Evolutionary conservation across 2,888 invertebrate genomes (phyloP), one percentile per base, ranked within the genome.

Genomic region (Frankliniella fusca): DNA sequence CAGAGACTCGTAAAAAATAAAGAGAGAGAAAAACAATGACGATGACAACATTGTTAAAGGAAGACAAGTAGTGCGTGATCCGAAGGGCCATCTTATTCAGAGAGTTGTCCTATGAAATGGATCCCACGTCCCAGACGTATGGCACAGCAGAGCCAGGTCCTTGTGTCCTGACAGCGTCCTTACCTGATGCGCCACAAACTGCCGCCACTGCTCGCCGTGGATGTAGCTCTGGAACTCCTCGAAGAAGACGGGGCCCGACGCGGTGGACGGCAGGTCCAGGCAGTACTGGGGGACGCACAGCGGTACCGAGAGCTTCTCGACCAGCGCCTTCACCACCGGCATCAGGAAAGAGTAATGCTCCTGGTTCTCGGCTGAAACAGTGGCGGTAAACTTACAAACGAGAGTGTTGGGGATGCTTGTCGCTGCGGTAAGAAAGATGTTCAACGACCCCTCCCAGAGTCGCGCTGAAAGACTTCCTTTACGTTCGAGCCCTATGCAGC

Each of bases 311-410:
- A 88, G 86, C 86, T 91, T 91, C 83, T 91, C 91, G 80, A 92
- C 87, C 70, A 92, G 86, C 0, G 91, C 91, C 86, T 91, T 91
- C 88, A 92, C 88, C 20, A 92, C 90, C 0, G 92, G 92, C 86
- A 92, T 90, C 48, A 92, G 86, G 85, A 91, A 92, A 5, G 91
- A 90, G 86, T 92, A 92, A 85, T 91, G 91, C 84, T 92, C 92
- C 12, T 89, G 88, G 84, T 90, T 89, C 18, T 88, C 88, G 85
- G 88, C 90, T 90, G 83, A 5, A 85, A 85, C 38, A 38, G 38
- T 38, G 38, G 5, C 38, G 38, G 38, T n/a, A n/a, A 5, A 38
- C 20, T 84, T 79, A 48, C 81, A 82, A 61, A 82, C 10, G 23
- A 81, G 38, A 38, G 38, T n/a, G n/a, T n/a, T n/a, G n/a, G n/a